A percentile compares a stretch with the other conserved stretches of the same genome.
phyloP scores from a whole-genome alignment of 2,797 vertebrate species.

The Danio tinwini region DNA sequence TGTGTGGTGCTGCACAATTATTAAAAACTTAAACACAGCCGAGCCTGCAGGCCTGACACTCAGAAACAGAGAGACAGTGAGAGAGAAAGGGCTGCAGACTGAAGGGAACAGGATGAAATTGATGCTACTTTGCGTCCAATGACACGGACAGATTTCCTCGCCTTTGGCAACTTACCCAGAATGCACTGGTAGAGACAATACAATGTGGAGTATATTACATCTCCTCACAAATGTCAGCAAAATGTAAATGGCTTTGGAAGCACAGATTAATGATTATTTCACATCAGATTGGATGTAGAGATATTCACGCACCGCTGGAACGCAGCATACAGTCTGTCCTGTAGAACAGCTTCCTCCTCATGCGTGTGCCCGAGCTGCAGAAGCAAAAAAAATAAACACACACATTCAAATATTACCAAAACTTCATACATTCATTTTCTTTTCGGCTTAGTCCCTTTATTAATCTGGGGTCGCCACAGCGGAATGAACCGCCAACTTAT shows the following conservation, averaged over 20 bases:
- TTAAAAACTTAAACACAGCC: conserved; percentile 80
- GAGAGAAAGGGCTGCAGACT: conserved; percentile 58
- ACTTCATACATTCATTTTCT: too few species aligned
- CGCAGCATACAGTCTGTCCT: conserved; percentile 68
- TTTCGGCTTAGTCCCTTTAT: too few species aligned
- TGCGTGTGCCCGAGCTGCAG: conserved; percentile 68
- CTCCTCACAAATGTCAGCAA: conserved; percentile 69
- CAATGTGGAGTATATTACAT: conserved; percentile 76
- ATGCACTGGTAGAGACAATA: conserved; percentile 73
- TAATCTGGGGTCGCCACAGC: too few species aligned
- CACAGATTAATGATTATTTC: conserved; percentile 75
- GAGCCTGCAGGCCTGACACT: conserved; percentile 65
- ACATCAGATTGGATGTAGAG: conserved; percentile 68
- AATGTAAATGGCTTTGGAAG: conserved; percentile 72
- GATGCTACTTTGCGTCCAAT: conserved; percentile 77
- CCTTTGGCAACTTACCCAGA: conserved; percentile 78
- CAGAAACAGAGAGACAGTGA: conserved; percentile 12
- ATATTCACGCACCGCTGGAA: conserved; percentile 76
- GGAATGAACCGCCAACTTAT: too few species aligned
- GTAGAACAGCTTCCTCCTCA: conserved; percentile 66
- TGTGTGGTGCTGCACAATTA: conserved; percentile 75
- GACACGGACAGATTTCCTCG: conserved; percentile 77
- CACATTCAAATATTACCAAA: neutral
- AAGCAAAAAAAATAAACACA: conserved; percentile 12
- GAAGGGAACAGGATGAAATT: conserved; percentile 77